Evolutionary conservation across 2,888 invertebrate species (phyloP), one percentile per base, ranked within the genome.

Genomic region (Xestia c-nigrum): DNA sequence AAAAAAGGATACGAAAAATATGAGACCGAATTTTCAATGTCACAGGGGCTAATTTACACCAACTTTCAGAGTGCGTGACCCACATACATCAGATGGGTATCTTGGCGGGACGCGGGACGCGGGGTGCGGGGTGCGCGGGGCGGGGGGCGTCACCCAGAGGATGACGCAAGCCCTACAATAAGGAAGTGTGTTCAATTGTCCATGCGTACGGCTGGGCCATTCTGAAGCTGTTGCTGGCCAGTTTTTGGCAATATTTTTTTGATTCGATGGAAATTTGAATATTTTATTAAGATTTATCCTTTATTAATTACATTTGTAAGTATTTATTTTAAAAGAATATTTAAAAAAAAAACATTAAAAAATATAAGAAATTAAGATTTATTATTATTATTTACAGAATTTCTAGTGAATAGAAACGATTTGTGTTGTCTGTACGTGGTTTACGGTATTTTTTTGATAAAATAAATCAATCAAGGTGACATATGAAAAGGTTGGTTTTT

Each of bases 141-240:
- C 61, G 74, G 72, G 76, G 71, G 74, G 75, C 85, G 84, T 85
- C 72, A 85, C 84, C 85, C 81, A 76, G 77, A 83, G 87, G 88
- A 88, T 94, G 94, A 94, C 94, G 94, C 91, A 92, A 94, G 87
- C 90, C 88, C 87, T 89, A 85, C 93, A 94, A 95, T 94, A 93
- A 94, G 95, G 95, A 95, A 95, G 90, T 93, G 91, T 87, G 89
- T 92, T 92, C 94, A 95, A 95, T 95, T 95, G 94, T 92, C 89
- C 89, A 85, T 90, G 88, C 89, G 87, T 84, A 83, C 61, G 83
- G n/a, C 43, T 72, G 92, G 90, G 89, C 74, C 61, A 93, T 92
- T 93, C 93, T 90, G 74, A 46, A 74, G 14, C 76, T 7, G 7
- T 47, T 63, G 12, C 5, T 43, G 55, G 31, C 46, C 38, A 24